Evolutionary conservation across 1,140 invertebrate species (phyloP).

Genomic region (fruit fly (Drosophila melanogaster)): Release_6_plus_ISO1_MT NT_033779.5:142001-142500

Average conservation of each 20-base stretch:
- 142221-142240: conserved; percentile 86
- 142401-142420: conserved; percentile 55
- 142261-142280: conserved; percentile 86
- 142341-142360: conserved; percentile 84
- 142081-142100: conserved; percentile 85
- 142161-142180: conserved; percentile 83
- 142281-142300: conserved; percentile 87
- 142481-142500: conserved; percentile 44
- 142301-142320: conserved; percentile 84
- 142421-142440: conserved; percentile 53
- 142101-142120: conserved; percentile 84
- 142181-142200: conserved; percentile 85
- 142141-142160: conserved; percentile 84
- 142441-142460: conserved; percentile 66
- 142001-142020: conserved; percentile 85
- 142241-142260: conserved; percentile 86
- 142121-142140: conserved; percentile 86
- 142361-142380: conserved; percentile 87
- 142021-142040: conserved; percentile 85
- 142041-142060: conserved; percentile 85
- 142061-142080: conserved; percentile 87
- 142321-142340: conserved; percentile 58
- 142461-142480: conserved; percentile 70
- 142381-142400: conserved; percentile 85
- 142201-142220: conserved; percentile 86